A percentile compares a stretch with the other conserved stretches of the same genome.
Conservation (phyloP, 2,113 vertebrate species). For the Gymnocephalus cernua region DNA sequence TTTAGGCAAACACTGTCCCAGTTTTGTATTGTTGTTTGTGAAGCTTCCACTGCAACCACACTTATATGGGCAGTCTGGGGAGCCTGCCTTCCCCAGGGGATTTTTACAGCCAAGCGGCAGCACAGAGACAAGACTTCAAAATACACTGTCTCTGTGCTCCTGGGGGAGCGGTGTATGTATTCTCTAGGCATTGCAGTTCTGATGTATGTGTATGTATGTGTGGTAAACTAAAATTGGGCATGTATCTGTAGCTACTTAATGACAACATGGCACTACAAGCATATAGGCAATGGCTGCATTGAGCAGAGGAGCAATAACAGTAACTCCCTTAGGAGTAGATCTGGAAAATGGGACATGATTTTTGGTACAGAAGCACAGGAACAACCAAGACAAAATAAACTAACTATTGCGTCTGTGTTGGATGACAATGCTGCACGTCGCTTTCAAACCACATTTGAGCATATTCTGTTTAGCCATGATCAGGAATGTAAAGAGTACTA, state of each 20-base stretch:
- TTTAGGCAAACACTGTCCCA: constrained; percentile 63
- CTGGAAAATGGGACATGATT: not conserved
- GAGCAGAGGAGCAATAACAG: not conserved
- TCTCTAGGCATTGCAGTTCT: not conserved
- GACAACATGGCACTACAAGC: constrained; percentile 20
- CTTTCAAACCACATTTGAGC: not conserved
- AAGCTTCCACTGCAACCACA: constrained; percentile 12
- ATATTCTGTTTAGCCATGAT: not conserved
- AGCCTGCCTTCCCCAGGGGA: constrained; percentile 46
- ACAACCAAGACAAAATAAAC: not conserved
- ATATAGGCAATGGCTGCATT: constrained; percentile 13
- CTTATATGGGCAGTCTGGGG: constrained; percentile 38
- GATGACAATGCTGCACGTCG: not conserved
- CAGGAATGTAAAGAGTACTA: not conserved
- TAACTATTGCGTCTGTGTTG: not conserved
- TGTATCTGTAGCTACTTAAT: not conserved
- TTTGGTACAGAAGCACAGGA: not conserved
- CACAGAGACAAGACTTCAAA: constrained; percentile 7
- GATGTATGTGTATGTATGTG: not conserved
- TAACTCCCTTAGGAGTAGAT: constrained; percentile 10
- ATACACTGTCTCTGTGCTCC: constrained; percentile 22
- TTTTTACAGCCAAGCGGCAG: constrained; percentile 20
- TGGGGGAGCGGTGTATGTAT: constrained; percentile 1
- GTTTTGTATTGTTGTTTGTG: constrained; percentile 47
- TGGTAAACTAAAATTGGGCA: not conserved